phyloP scores from a whole-genome alignment of 2,888 invertebrate genomes.

The Rotaria socialis region DNA sequence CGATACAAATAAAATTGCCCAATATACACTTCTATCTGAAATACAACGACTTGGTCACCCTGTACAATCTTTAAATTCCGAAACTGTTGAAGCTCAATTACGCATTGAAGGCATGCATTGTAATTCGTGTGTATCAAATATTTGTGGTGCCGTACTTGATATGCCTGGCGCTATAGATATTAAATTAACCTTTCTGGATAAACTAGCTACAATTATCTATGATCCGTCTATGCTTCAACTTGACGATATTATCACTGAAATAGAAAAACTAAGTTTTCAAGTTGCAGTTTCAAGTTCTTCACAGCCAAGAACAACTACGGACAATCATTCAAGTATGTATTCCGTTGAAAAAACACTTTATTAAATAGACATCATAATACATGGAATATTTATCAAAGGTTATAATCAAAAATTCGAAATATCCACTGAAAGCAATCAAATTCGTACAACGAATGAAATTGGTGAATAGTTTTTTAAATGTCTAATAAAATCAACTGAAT shows the following conservation, averaged over 20 bases:
- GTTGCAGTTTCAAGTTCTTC: neutral
- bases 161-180: neutral
- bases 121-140: slow-evolving; percentile 33
- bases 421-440: neutral
- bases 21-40: neutral
- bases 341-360: neutral
- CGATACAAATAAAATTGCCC: neutral
- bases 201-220: neutral
- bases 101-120: slow-evolving; percentile 14
- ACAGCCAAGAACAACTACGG: neutral
- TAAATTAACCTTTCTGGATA: neutral
- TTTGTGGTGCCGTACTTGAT: neutral
- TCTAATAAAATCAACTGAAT: neutral
- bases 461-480: neutral
- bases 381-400: neutral
- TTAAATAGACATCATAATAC: no score
- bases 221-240: neutral
- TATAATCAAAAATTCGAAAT: neutral
- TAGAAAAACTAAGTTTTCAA: neutral
- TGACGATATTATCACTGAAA: neutral
- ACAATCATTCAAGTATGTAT: neutral
- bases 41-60: neutral
- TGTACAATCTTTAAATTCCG: neutral
- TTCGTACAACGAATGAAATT: neutral
- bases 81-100: neutral